Percentiles rank a stretch among this genome's conserved stretches.
phyloP scores from a whole-genome alignment of 2,888 invertebrate genomes.

The Ernsta delagoae region DNA sequence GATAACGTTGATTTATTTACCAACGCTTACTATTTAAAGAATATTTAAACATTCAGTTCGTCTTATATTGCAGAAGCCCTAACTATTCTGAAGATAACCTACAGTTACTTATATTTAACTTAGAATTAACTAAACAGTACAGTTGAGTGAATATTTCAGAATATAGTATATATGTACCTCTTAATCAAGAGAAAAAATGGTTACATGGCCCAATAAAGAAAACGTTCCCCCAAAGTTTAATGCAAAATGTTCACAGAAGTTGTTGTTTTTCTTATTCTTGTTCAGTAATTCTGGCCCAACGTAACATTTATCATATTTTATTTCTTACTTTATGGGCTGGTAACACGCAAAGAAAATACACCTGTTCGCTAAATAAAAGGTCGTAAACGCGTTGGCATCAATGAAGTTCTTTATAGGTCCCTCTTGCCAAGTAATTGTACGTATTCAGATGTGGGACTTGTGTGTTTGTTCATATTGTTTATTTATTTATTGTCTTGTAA shows the following conservation, averaged over 20 bases:
- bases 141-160: no score
- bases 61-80: no score
- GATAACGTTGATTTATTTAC: neutral
- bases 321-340: slow-evolving; percentile 11
- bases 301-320: slow-evolving; percentile 26
- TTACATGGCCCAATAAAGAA: neutral
- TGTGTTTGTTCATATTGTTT: no score
- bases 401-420: slow-evolving; percentile 30
- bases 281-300: neutral
- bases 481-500: no score
- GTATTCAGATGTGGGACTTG: neutral
- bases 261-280: neutral
- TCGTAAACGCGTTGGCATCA: slow-evolving; percentile 30
- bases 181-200: neutral
- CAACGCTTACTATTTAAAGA: no score
- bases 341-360: slow-evolving; percentile 24
- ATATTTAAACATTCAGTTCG: no score
- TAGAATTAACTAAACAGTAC: no score
- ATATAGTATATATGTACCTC: no score
- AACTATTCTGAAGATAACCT: no score
- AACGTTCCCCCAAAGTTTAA: neutral
- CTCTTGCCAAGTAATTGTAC: slow-evolving; percentile 18
- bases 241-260: neutral
- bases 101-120: no score
- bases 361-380: slow-evolving; percentile 29